Evolutionary conservation across 2,888 invertebrate genomes (phyloP).

Genomic region (Ctenicera cuprea): DNA sequence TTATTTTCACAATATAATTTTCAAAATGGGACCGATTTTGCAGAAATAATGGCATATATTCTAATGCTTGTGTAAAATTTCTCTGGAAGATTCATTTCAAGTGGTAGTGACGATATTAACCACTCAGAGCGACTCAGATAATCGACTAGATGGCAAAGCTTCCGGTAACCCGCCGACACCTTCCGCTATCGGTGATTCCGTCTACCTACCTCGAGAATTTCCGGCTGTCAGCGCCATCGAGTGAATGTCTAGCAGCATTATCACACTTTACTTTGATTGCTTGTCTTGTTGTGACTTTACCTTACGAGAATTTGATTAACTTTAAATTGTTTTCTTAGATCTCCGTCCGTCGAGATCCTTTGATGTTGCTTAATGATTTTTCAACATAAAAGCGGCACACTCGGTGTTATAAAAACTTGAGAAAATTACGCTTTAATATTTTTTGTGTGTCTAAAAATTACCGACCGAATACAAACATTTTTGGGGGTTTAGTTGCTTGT

Average conservation of each 20-base stretch:
- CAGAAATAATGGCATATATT: too few relatives aligned
- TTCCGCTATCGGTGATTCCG: conserved; percentile 54
- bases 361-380: conserved; percentile 36
- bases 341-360: conserved; percentile 16
- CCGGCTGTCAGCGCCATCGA: conserved; percentile 55
- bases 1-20: too few relatives aligned
- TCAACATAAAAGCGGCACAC: background rate
- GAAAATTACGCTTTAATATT: background rate
- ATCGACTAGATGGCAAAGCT: conserved; percentile 52
- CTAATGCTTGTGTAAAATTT: conserved; percentile 19
- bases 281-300: conserved; percentile 57
- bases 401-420: background rate
- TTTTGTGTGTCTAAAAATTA: background rate
- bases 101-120: conserved; percentile 43
- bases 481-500: too few relatives aligned
- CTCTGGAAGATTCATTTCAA: conserved; percentile 37
- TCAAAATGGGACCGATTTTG: too few relatives aligned
- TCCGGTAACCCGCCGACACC: conserved; percentile 53
- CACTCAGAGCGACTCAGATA: conserved; percentile 48
- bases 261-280: conserved; percentile 60
- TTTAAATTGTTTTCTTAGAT: conserved; percentile 61
- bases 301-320: conserved; percentile 58
- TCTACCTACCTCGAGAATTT: conserved; percentile 52
- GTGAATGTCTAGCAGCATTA: conserved; percentile 59
- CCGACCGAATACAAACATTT: too few relatives aligned